Conservation (phyloP, 2,888 invertebrate genomes). For the Agriopis marginaria region DNA sequence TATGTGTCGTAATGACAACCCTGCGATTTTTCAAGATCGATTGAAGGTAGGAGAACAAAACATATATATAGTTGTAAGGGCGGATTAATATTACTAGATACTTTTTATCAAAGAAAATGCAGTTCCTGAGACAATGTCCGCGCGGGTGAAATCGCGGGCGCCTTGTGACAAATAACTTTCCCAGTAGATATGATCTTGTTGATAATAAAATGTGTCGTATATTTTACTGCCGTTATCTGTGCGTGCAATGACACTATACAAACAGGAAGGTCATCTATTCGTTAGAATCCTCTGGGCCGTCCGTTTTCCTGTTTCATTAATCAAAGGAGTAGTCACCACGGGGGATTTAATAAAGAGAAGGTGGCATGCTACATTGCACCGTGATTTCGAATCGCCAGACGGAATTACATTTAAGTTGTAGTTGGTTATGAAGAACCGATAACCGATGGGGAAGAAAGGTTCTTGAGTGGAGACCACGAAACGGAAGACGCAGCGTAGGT, state of each 20-base stretch:
- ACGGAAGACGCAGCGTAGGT: no score
- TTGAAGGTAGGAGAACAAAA: no score
- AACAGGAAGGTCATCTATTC: conserved; percentile 12
- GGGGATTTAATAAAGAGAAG: not conserved
- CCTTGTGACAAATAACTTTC: not conserved
- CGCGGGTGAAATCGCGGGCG: no score
- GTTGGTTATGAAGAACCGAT: no score
- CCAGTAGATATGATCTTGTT: not conserved
- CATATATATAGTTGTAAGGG: no score
- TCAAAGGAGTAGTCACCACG: conserved; percentile 2
- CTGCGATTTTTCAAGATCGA: no score
- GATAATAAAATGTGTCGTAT: conserved; percentile 5
- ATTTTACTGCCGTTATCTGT: conserved; percentile 12
- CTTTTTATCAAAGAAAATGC: no score
- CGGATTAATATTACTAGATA: no score
- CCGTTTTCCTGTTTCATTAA: conserved; percentile 16
- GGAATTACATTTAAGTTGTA: not conserved
- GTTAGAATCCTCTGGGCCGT: not conserved
- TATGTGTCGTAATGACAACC: no score
- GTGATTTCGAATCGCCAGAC: not conserved
- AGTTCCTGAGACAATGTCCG: no score
- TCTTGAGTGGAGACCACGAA: no score
- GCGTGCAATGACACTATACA: conserved; percentile 7
- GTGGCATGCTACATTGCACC: not conserved
- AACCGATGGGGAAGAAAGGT: no score